phyloP scores from a whole-genome alignment of 2,113 vertebrate species.

The Penelope pileata region DNA sequence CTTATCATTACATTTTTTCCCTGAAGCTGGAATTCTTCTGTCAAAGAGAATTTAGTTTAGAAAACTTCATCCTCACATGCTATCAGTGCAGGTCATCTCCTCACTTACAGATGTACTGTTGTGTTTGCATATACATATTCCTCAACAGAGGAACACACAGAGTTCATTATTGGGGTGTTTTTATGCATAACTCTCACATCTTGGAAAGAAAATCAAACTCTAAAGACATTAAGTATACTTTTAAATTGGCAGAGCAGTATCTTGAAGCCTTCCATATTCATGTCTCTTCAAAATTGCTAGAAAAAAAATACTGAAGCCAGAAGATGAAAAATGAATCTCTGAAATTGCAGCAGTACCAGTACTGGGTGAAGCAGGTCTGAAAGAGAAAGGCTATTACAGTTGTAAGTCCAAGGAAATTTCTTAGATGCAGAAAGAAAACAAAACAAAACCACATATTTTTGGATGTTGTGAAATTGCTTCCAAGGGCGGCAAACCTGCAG shows the following conservation, averaged over 20 bases:
- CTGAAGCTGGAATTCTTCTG: neutral
- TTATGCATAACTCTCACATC: neutral
- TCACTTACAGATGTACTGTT: neutral
- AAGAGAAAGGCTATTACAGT: neutral
- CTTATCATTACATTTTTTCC: neutral
- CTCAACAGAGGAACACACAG: neutral
- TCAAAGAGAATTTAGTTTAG: conserved; percentile 34
- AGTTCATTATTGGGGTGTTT: neutral
- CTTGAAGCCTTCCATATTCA: neutral
- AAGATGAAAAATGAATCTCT: conserved; percentile 11
- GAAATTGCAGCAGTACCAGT: neutral
- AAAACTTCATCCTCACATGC: neutral
- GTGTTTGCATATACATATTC: neutral
- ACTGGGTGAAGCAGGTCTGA: neutral
- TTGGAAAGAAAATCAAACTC: neutral
- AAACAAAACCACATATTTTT: neutral
- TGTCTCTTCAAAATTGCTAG: conserved; percentile 5
- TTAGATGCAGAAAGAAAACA: neutral
- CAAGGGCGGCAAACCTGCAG: neutral
- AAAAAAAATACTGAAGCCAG: neutral
- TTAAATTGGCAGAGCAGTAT: neutral
- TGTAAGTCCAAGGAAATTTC: neutral
- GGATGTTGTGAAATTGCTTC: neutral
- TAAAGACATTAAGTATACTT: neutral
- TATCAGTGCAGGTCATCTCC: neutral